phyloP scores from a whole-genome alignment of 2,888 invertebrate genomes.

The Drosophila cracens region DNA sequence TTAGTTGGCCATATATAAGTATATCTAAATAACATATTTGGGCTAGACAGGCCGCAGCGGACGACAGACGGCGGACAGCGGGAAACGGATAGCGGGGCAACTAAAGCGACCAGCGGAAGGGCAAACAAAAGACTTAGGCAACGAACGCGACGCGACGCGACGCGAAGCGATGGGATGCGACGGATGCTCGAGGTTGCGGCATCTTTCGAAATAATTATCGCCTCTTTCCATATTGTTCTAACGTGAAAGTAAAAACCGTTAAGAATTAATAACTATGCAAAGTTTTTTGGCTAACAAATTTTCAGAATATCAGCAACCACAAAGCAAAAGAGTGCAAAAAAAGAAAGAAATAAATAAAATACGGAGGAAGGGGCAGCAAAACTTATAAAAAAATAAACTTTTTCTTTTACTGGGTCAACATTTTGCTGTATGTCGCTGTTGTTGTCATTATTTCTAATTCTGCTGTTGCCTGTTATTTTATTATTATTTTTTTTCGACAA shows the following conservation, averaged over 20 bases:
- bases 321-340: constrained; percentile 26
- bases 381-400: constrained; percentile 73
- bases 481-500: constrained; percentile 18
- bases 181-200: constrained; percentile 54
- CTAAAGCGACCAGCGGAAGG: constrained; percentile 51
- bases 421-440: constrained; percentile 40
- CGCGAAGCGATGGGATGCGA: constrained; percentile 5
- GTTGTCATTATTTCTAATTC: constrained; percentile 44
- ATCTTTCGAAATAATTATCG: constrained; percentile 75
- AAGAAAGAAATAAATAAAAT: background rate
- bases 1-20: constrained; percentile 65
- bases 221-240: constrained; percentile 79
- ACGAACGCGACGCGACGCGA: constrained; percentile 38
- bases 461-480: constrained; percentile 34
- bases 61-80: background rate
- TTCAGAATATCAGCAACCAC: constrained; percentile 27
- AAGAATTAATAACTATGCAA: constrained; percentile 76
- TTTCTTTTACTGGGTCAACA: constrained; percentile 77
- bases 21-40: constrained; percentile 64
- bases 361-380: constrained; percentile 31
- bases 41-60: constrained; percentile 32
- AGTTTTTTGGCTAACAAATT: constrained; percentile 54
- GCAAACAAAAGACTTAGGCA: constrained; percentile 68
- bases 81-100: constrained; percentile 3
- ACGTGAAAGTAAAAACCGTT: constrained; percentile 81